Evolutionary conservation across 2,888 invertebrate genomes (phyloP).

Genomic region (Salpingus planirostris): DNA sequence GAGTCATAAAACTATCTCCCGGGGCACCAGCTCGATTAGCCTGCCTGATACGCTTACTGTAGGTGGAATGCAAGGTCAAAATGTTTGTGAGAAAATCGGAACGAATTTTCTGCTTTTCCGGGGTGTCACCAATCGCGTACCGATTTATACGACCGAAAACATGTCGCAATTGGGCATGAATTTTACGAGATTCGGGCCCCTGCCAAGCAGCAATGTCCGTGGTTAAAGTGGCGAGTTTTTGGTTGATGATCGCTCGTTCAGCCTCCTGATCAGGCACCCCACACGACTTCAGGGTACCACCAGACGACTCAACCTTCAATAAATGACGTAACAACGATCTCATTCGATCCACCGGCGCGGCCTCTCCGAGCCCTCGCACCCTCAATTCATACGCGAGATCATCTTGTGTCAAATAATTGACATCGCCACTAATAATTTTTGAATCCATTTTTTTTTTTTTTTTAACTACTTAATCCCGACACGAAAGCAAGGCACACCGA

Average conservation of each 20-base stretch:
- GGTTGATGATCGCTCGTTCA: not conserved
- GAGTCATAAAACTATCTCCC: not conserved
- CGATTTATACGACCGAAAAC: not conserved
- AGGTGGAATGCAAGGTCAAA: not conserved
- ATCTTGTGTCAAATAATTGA: conserved; percentile 2
- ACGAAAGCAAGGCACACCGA: not conserved
- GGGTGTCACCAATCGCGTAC: not conserved
- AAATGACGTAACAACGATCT: not conserved
- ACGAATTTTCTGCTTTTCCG: not conserved
- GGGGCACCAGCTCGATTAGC: not conserved
- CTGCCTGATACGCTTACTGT: no score
- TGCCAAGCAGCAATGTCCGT: not conserved
- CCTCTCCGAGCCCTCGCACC: not conserved
- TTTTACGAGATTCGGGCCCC: not conserved
- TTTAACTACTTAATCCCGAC: not conserved
- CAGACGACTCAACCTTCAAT: not conserved
- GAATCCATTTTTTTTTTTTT: not conserved
- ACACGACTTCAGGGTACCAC: not conserved
- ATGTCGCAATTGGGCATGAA: not conserved
- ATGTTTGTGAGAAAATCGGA: not conserved
- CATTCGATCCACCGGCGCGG: not conserved
- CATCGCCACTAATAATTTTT: not conserved
- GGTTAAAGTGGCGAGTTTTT: not conserved
- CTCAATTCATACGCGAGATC: not conserved
- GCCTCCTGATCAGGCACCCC: not conserved